phyloP scores from a whole-genome alignment of 1,140 invertebrate species.

The Daktulosphaira vitifoliae region DNA sequence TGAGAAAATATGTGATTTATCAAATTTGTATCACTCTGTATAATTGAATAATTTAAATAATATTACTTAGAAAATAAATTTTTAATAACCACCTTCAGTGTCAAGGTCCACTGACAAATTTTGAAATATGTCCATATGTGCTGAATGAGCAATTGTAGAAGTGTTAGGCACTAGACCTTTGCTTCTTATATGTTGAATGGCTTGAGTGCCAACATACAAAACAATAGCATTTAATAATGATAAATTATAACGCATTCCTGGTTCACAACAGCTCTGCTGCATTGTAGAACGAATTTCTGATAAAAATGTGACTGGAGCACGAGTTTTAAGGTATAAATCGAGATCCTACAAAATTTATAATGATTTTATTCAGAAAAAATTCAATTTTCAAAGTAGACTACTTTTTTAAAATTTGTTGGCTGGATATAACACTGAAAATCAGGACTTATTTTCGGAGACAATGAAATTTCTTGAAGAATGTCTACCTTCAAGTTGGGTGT shows the following conservation, averaged over 20 bases:
- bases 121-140: slow-evolving; percentile 99
- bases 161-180: slow-evolving; percentile 87
- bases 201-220: slow-evolving; percentile 93
- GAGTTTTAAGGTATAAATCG: slow-evolving; percentile 89
- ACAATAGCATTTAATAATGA: slow-evolving; percentile 94
- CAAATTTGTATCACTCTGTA: too few relatives aligned
- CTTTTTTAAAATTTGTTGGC: slow-evolving; percentile 80
- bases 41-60: too few relatives aligned
- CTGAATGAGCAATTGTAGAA: slow-evolving; percentile 90
- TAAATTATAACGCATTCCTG: slow-evolving; percentile 88
- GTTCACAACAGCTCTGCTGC: slow-evolving; percentile 64
- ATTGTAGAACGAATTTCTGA: slow-evolving; percentile 83
- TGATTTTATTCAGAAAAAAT: too few relatives aligned
- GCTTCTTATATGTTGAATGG: slow-evolving; percentile 76
- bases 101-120: slow-evolving; percentile 95
- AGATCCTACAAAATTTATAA: slow-evolving; percentile 48
- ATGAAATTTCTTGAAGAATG: slow-evolving; percentile 59
- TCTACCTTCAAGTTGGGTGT: slow-evolving; percentile 94
- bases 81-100: slow-evolving; percentile 63
- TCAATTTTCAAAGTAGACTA: neutral
- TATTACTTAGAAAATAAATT: too few relatives aligned
- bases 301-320: slow-evolving; percentile 90
- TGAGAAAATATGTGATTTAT: too few relatives aligned
- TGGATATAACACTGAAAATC: slow-evolving; percentile 84
- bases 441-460: slow-evolving; percentile 73